phyloP scores from a whole-genome alignment of 1,140 invertebrate species.

The Cherax quadricarinatus region DNA sequence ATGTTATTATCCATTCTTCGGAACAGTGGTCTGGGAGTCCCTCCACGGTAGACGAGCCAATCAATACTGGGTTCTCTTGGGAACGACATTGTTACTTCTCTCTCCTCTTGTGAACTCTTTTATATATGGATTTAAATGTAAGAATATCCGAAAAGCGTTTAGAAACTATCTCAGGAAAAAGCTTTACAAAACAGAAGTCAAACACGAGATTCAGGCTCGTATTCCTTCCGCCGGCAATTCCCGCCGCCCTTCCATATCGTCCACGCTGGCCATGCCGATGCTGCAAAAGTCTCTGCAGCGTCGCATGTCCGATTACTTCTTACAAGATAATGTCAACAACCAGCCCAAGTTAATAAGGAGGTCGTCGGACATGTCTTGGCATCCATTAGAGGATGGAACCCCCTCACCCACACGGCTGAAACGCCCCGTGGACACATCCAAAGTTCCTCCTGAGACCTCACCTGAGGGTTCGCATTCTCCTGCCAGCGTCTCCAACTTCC shows the following conservation, averaged over 20 bases:
- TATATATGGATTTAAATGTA: slow-evolving; percentile 87
- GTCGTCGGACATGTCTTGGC: slow-evolving; percentile 72
- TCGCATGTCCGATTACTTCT: slow-evolving; percentile 73
- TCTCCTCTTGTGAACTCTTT: slow-evolving; percentile 82
- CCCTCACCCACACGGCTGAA: slow-evolving; percentile 63
- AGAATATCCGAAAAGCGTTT: slow-evolving; percentile 82
- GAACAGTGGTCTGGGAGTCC: slow-evolving; percentile 83
- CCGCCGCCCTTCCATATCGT: slow-evolving; percentile 70
- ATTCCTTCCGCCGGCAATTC: slow-evolving; percentile 79
- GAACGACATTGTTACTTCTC: slow-evolving; percentile 81
- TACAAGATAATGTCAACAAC: slow-evolving; percentile 19
- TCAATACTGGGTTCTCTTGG: slow-evolving; percentile 81
- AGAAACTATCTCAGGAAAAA: slow-evolving; percentile 89
- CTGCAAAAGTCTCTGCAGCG: slow-evolving; percentile 70
- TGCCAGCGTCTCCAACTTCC: slow-evolving; percentile 69
- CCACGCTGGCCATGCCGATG: slow-evolving; percentile 66
- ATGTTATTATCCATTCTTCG: slow-evolving; percentile 77
- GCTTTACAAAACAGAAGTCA: slow-evolving; percentile 86
- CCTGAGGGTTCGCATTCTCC: slow-evolving; percentile 39
- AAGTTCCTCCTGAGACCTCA: neutral
- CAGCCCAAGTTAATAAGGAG: slow-evolving; percentile 60
- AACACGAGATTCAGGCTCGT: slow-evolving; percentile 82
- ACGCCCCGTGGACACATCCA: slow-evolving; percentile 59
- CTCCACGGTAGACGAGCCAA: slow-evolving; percentile 74
- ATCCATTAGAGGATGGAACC: slow-evolving; percentile 72